These are phyloP conservation scores for Tragulus kanchil DNA, from an alignment of 2,113 vertebrate genomes.

Conservation along the genomic window DNA sequence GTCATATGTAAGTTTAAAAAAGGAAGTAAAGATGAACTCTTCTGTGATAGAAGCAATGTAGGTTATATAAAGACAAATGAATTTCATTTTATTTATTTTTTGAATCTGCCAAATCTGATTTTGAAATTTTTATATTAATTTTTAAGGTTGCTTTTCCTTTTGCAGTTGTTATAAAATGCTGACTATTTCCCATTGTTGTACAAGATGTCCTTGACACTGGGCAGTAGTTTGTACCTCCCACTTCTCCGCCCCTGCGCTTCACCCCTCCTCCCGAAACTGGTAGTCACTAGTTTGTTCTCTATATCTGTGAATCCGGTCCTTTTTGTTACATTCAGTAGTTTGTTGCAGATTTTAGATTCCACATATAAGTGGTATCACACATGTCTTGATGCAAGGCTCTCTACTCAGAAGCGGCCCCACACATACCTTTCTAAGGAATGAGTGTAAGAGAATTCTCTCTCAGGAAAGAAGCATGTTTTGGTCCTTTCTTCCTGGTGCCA, in stretches of 20 bases:
- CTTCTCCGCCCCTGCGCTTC: neutral
- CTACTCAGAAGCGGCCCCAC: too few relatives aligned
- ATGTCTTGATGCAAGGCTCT: too few relatives aligned
- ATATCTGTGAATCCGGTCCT: neutral
- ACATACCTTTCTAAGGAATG: neutral
- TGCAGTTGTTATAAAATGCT: neutral
- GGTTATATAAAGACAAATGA: neutral
- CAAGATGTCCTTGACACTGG: neutral
- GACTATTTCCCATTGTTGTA: neutral
- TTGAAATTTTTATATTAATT: neutral
- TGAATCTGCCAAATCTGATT: neutral
- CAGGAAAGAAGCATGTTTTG: neutral
- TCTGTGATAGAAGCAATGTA: neutral
- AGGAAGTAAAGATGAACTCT: neutral
- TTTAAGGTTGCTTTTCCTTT: neutral
- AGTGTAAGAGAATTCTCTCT: neutral
- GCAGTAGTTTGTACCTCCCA: neutral
- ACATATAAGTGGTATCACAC: neutral
- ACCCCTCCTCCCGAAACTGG: neutral
- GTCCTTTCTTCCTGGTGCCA: neutral
- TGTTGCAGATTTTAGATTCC: neutral
- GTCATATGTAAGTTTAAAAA: neutral
- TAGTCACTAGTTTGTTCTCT: neutral
- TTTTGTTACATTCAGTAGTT: neutral
- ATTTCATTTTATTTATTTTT: neutral